Evolutionary conservation across 2,113 vertebrate genomes (phyloP).

Genomic region (Eptesicus fuscus): DNA sequence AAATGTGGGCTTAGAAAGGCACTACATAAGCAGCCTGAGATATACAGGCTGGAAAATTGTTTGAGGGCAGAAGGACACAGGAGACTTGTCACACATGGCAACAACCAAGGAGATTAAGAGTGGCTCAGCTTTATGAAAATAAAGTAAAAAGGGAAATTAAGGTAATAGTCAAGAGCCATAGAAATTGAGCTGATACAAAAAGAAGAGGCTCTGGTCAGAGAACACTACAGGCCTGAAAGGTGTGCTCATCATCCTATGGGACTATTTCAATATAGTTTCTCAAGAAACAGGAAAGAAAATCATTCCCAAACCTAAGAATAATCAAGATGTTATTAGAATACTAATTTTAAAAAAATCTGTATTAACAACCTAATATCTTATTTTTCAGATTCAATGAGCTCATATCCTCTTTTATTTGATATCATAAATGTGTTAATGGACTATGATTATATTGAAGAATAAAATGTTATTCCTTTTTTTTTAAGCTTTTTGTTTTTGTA

Average conservation of each 20-base stretch:
- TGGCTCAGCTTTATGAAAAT: background rate
- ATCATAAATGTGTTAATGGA: background rate
- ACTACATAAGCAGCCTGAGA: background rate
- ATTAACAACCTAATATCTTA: background rate
- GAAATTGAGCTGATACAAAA: background rate
- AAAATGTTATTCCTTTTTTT: background rate
- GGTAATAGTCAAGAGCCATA: background rate
- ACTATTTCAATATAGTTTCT: background rate
- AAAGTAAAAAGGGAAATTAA: background rate
- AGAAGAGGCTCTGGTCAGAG: background rate
- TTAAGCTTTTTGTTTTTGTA: too few species aligned
- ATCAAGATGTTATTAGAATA: background rate
- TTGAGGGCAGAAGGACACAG: background rate
- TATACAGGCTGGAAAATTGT: background rate
- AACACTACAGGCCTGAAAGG: background rate
- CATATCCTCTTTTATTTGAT: background rate
- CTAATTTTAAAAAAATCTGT: background rate
- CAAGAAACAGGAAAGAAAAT: slow-evolving; percentile 6
- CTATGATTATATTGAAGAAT: background rate
- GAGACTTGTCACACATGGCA: background rate
- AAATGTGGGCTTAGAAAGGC: background rate
- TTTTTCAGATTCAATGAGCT: background rate
- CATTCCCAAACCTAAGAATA: background rate
- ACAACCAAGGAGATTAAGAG: background rate
- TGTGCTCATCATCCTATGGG: background rate